Conservation (phyloP, 2,797 vertebrate genomes). For the Gila robusta region DNA sequence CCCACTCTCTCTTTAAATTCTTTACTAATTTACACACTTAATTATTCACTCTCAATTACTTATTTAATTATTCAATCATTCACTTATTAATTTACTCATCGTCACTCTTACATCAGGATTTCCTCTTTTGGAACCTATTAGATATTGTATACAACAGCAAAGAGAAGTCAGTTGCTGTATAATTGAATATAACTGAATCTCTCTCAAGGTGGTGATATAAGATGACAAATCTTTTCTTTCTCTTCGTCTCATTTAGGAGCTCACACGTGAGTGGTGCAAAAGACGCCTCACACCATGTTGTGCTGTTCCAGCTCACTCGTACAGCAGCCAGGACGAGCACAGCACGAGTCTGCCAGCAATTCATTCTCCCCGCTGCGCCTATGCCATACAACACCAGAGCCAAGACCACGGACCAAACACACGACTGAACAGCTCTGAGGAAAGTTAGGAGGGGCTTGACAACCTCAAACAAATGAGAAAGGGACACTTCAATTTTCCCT, state of each 20-base stretch:
- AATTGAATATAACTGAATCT: not conserved
- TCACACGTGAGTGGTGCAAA: constrained; percentile 23
- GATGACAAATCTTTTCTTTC: constrained; percentile 9
- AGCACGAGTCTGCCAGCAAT: constrained; percentile 32
- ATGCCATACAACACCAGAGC: constrained; percentile 29
- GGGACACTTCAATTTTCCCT: not conserved
- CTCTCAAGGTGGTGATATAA: not conserved
- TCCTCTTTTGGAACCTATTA: not conserved
- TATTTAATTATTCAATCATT: not conserved
- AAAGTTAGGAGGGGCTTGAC: constrained; percentile 13
- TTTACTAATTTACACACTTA: not conserved
- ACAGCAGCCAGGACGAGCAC: constrained; percentile 25
- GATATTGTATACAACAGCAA: not conserved
- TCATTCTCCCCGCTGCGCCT: constrained; percentile 30
- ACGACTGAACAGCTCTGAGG: constrained; percentile 2
- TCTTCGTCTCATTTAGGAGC: constrained; percentile 9
- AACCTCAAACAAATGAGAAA: constrained; percentile 15
- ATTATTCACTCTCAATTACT: not conserved
- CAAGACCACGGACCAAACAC: constrained; percentile 33
- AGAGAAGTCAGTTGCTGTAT: not conserved
- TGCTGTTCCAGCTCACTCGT: constrained; percentile 3
- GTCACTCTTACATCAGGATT: not conserved
- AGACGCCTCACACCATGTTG: constrained; percentile 26
- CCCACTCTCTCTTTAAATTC: not conserved
- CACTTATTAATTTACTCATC: not conserved